Percentiles rank a stretch among this genome's conserved stretches.
These are phyloP conservation scores for Gila orcuttii DNA, from an alignment of 2,113 vertebrate genomes.

Conservation along the genomic window DNA sequence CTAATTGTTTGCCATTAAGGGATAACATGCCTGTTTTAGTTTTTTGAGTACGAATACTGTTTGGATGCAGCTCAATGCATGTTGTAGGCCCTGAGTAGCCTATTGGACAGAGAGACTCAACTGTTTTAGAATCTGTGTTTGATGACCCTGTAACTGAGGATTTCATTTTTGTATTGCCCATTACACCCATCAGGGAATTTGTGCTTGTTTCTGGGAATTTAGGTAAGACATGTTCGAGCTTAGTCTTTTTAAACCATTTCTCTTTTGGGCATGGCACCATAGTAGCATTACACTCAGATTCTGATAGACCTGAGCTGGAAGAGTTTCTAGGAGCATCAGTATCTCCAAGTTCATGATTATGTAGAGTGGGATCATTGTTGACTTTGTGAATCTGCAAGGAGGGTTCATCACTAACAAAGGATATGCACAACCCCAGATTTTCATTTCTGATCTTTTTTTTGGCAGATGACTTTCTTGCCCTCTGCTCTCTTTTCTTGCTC, in stretches of 20 bases:
- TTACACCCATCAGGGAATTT: not conserved
- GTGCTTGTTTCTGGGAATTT: slow-evolving; percentile 47
- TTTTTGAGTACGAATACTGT: slow-evolving; percentile 22
- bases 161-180: slow-evolving; percentile 37
- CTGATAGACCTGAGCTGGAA: slow-evolving; percentile 10
- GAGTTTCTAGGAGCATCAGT: slow-evolving; percentile 34
- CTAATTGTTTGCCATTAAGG: slow-evolving; percentile 60
- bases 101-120: slow-evolving; percentile 48
- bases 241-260: slow-evolving; percentile 59
- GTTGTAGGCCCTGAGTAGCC: slow-evolving; percentile 66
- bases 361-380: slow-evolving; percentile 42
- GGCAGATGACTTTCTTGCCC: slow-evolving; percentile 69
- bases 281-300: slow-evolving; percentile 19
- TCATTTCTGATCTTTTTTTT: slow-evolving; percentile 48
- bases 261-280: slow-evolving; percentile 53
- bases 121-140: slow-evolving; percentile 53
- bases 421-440: slow-evolving; percentile 29
- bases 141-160: slow-evolving; percentile 34
- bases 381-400: slow-evolving; percentile 33
- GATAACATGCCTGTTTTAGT: slow-evolving; percentile 33
- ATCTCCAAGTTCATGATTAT: slow-evolving; percentile 35
- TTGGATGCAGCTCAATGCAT: slow-evolving; percentile 50
- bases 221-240: slow-evolving; percentile 60
- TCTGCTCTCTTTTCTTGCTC: slow-evolving; percentile 79
- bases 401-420: slow-evolving; percentile 6